Percentiles rank a stretch among this genome's conserved stretches.
These are phyloP conservation scores for Acanthochromis polyacanthus DNA, from an alignment of 2,113 vertebrate genomes.

Conservation along the genomic window DNA sequence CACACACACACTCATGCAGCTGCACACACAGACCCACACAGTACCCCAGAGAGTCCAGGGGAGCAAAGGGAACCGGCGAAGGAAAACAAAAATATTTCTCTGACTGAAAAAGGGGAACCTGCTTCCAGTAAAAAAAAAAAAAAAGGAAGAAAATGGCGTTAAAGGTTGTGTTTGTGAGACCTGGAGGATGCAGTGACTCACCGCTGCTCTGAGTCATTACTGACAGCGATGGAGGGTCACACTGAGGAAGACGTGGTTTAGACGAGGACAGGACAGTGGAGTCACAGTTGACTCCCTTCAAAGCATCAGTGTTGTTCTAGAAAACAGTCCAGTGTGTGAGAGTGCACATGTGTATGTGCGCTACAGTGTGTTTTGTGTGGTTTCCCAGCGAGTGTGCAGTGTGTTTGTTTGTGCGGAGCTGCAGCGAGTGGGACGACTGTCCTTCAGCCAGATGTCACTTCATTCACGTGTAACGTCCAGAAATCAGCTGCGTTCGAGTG, in stretches of 20 bases:
- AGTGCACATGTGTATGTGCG: conserved; percentile 15
- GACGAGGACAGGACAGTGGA: background rate
- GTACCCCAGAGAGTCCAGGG: conserved; percentile 59
- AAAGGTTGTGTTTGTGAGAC: conserved; percentile 35
- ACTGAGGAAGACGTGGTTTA: conserved; percentile 1
- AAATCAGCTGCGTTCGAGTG: conserved; percentile 1
- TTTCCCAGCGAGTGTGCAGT: conserved; percentile 32
- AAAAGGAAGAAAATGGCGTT: conserved; percentile 13
- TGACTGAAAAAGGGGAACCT: conserved; percentile 63
- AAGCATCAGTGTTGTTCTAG: conserved; percentile 36
- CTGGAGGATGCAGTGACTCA: conserved; percentile 66
- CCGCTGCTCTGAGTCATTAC: conserved; percentile 57
- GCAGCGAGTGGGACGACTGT: conserved; percentile 36
- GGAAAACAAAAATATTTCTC: conserved; percentile 71
- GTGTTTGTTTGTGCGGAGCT: conserved; percentile 49
- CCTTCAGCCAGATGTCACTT: conserved; percentile 49
- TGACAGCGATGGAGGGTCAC: conserved; percentile 12
- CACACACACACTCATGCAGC: conserved; percentile 20
- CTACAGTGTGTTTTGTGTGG: conserved; percentile 44
- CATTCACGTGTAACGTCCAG: conserved; percentile 18
- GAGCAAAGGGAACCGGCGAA: conserved; percentile 46
- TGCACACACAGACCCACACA: conserved; percentile 26
- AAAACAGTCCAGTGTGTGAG: conserved; percentile 33
- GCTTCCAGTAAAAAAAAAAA: conserved; percentile 62
- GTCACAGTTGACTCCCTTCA: conserved; percentile 14